Conservation (phyloP, 2,888 invertebrate species). For the Serripes groenlandicus region DNA sequence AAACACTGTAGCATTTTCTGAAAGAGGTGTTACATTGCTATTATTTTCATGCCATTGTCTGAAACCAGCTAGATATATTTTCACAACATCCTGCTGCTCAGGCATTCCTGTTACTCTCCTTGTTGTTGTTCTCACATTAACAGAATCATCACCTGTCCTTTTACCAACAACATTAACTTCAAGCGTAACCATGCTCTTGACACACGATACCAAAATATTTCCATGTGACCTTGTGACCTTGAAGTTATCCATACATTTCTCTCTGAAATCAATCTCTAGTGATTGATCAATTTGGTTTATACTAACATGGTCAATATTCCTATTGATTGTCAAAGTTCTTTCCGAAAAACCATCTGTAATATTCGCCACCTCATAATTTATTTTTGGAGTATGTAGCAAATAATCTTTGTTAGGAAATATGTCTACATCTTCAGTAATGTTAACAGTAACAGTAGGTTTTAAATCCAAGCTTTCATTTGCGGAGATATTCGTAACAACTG, state of each 20-base stretch:
- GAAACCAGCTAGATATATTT: conserved; percentile 7
- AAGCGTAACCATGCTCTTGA: neutral
- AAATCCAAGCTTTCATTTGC: neutral
- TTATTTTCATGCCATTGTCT: neutral
- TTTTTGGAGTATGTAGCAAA: too few relatives aligned
- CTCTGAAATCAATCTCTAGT: neutral
- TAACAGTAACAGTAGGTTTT: neutral
- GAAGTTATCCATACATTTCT: neutral
- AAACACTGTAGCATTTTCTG: neutral
- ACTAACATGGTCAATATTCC: neutral
- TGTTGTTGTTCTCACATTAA: neutral
- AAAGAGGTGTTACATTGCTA: neutral
- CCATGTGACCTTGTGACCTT: neutral
- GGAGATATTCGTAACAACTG: neutral
- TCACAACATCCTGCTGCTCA: neutral
- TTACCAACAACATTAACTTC: neutral
- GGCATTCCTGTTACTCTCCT: neutral
- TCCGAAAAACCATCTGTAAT: neutral
- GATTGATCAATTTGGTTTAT: neutral
- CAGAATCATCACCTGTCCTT: neutral
- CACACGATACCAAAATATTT: neutral
- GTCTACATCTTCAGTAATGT: neutral
- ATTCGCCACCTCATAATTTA: too few relatives aligned
- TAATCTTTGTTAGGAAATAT: neutral
- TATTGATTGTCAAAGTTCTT: neutral